phyloP scores from a whole-genome alignment of 1,140 invertebrate genomes.

The Ceratosolen solmsi region DNA sequence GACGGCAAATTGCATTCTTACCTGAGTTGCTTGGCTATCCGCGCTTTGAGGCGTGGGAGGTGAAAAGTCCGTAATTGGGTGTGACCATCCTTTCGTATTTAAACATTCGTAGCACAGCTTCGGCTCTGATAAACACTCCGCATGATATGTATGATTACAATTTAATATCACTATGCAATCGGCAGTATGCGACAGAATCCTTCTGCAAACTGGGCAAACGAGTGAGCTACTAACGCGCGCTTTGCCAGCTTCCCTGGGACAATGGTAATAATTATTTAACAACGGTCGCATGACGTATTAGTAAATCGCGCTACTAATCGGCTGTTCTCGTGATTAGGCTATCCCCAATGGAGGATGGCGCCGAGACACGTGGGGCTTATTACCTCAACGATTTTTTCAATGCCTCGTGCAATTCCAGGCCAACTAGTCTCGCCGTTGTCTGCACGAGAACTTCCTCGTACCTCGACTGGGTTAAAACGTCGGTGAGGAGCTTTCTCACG shows the following conservation, averaged over 20 bases:
- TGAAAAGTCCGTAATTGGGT: slow-evolving; percentile 57
- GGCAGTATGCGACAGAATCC: slow-evolving; percentile 61
- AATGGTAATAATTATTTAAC: slow-evolving; percentile 38
- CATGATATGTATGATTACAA: slow-evolving; percentile 70
- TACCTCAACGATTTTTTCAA: slow-evolving; percentile 68
- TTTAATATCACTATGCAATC: slow-evolving; percentile 67
- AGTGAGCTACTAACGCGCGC: slow-evolving; percentile 63
- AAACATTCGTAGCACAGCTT: slow-evolving; percentile 70
- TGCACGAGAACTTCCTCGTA: slow-evolving; percentile 71
- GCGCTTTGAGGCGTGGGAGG: slow-evolving; percentile 53
- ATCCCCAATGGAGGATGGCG: too few species aligned
- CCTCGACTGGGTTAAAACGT: slow-evolving; percentile 69
- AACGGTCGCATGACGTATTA: slow-evolving; percentile 21
- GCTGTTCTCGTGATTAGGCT: too few species aligned
- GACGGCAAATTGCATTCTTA: neutral
- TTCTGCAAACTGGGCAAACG: slow-evolving; percentile 67
- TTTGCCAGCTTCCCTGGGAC: slow-evolving; percentile 64
- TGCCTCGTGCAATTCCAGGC: slow-evolving; percentile 68
- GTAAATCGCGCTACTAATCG: too few species aligned
- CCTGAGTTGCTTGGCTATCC: slow-evolving; percentile 13
- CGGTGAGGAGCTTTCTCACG: slow-evolving; percentile 67
- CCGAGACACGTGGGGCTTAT: neutral
- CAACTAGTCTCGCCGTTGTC: slow-evolving; percentile 69
- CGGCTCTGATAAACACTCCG: slow-evolving; percentile 66
- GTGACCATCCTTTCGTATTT: slow-evolving; percentile 68